Conservation (phyloP, 2,888 invertebrate genomes). For the Thymelicus acteon region DNA sequence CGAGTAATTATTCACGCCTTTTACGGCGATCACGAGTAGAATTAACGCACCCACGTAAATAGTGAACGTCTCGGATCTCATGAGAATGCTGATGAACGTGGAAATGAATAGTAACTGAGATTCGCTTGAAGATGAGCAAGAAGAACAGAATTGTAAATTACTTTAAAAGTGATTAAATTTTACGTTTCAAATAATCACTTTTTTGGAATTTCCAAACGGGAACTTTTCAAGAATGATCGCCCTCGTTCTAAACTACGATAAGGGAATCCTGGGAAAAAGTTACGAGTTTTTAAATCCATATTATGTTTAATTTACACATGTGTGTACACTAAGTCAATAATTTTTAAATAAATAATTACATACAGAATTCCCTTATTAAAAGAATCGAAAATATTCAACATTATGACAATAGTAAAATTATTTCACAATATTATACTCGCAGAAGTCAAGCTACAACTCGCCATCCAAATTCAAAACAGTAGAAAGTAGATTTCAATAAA, state of each 20-base stretch:
- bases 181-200: too few species aligned
- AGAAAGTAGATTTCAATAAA: background rate
- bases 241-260: too few species aligned
- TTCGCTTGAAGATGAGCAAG: background rate
- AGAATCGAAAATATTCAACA: background rate
- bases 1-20: slow-evolving; percentile 76
- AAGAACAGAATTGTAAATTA: background rate
- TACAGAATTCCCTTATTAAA: too few species aligned
- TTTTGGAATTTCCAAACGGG: too few species aligned
- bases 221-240: too few species aligned
- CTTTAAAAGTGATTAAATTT: background rate
- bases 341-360: too few species aligned
- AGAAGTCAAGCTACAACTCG: background rate
- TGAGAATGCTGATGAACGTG: slow-evolving; percentile 55
- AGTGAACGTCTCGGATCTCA: slow-evolving; percentile 53
- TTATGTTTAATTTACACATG: too few species aligned
- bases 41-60: slow-evolving; percentile 65
- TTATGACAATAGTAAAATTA: background rate
- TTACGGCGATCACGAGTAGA: slow-evolving; percentile 61
- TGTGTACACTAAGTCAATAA: too few species aligned
- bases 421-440: background rate
- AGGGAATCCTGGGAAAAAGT: too few species aligned
- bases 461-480: background rate
- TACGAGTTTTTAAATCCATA: too few species aligned
- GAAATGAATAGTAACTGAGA: slow-evolving; percentile 42